Evolutionary conservation across 2,888 invertebrate genomes (phyloP), one percentile per base, ranked within the genome.

Genomic region (Drosophila cognata): DNA sequence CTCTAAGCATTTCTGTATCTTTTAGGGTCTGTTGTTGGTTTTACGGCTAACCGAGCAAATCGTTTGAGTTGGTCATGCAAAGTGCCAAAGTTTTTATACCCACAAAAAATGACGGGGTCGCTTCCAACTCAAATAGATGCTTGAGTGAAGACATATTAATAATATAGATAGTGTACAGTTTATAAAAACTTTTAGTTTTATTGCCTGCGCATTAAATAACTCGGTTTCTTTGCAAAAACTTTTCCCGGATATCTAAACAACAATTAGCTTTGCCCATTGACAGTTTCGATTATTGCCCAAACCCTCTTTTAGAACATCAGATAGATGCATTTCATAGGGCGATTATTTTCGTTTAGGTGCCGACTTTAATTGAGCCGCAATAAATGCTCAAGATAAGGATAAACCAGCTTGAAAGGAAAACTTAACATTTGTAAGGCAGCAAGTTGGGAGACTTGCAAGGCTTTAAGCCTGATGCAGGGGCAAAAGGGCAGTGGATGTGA

Each of bases 21-120:
- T 77, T 77, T 79, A 56, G 71, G 82, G 81, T 71, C 79, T 79
- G 80, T 71, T 84, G 84, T 68, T 84, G 81, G 72, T 74, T 72
- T 65, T 74, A 67, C 80, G 84, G 87, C 75, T 77, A 82, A 84
- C 87, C 84, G 82, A 84, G 82, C 87, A 84, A 87, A 84, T 87
- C 84, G 87, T 82, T 84, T 84, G 84, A 82, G 87, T 84, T 73
- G 87, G 87, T 78, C 82, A 80, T 84, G 77, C 87, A 87, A 84
- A 84, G 84, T 84, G 84, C 87, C 87, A 84, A 84, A 84, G 87
- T 87, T 84, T 84, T 84, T 81, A 74, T 71, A 74, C 71, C 69
- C 71, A 52, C 38, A 67, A 56, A 58, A 59, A 59, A 59, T 48
- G 28, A 57, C 33, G 51, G 52, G 25, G 16, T 7, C 25, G 55